Base-by-base conservation (phyloP, 1,140 invertebrate genomes). In the Drosophila grimshawi region DNA sequence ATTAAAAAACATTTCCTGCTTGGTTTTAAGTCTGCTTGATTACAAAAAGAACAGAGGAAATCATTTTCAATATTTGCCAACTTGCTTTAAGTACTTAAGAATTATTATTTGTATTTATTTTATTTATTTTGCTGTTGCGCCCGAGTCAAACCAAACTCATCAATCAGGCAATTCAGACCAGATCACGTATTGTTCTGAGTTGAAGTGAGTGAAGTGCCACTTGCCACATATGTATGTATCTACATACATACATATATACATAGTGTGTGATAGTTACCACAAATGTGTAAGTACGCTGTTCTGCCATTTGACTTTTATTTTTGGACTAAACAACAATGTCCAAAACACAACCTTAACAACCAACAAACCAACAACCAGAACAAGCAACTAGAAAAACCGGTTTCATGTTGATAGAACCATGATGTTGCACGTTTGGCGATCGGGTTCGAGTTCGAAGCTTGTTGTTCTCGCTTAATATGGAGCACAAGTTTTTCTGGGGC, bases 261-360 rank as follows among this genome's bases (percentile, higher is more conserved):
- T 33, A 33, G 4, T 33, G 33, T 33, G 33, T 19, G 19, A 19
- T 19, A 19, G 19, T 37, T 35, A n/a, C 45, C 29, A 4, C 29
- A 27, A 11, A 19, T 19, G 19, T 11, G 46, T 45, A 43, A 56
- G 52, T 62, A 57, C 29, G 10, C 10, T 45, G 61, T 39, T 43
- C 59, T 61, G 59, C 65, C 41, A 57, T 78, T 64, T 62, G 68
- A 59, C 53, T 64, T 79, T 86, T 88, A 86, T 88, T 86, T 86
- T 88, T 80, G 85, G 80, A 86, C 88, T 69, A 86, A 86, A 86
- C 68, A 86, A 82, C 79, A 86, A 79, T 83, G 86, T 72, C 81
- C 55, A 52, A 65, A 30, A 63, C 37, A 19, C 55, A 63, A 79
- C 19, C 65, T 52, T 45, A 73, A 68, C 41, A 43, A 32, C 29